phyloP scores from a whole-genome alignment of 2,113 vertebrate species.

The Aleadryas rufinucha region DNA sequence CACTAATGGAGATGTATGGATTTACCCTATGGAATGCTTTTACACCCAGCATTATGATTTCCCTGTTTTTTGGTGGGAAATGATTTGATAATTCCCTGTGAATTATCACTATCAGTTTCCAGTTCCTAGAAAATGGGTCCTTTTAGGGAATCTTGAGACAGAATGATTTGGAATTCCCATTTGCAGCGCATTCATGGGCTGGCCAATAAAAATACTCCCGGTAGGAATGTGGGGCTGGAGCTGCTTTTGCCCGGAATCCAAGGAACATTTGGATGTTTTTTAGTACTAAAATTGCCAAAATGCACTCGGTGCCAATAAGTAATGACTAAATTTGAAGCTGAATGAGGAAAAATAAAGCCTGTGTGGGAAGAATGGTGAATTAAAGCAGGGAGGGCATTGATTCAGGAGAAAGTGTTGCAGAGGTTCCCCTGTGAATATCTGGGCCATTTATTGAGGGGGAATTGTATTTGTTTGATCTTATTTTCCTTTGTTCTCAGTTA shows the following conservation, averaged over 20 bases:
- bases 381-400: background rate
- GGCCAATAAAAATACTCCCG: background rate
- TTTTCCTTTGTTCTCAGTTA: background rate
- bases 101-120: background rate
- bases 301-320: background rate
- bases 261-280: background rate
- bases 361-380: background rate
- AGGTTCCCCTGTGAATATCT: background rate
- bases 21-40: background rate
- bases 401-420: background rate
- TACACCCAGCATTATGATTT: background rate
- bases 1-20: background rate
- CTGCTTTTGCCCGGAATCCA: background rate
- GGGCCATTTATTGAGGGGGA: background rate
- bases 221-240: background rate
- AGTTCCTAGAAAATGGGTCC: background rate
- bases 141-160: background rate
- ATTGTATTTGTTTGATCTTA: background rate
- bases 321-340: background rate
- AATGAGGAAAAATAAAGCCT: background rate
- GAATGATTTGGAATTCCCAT: background rate
- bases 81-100: background rate
- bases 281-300: background rate
- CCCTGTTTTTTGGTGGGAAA: background rate
- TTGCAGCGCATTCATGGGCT: background rate